phyloP scores from a whole-genome alignment of 2,888 invertebrate species.

The Drosophila basisetae region DNA sequence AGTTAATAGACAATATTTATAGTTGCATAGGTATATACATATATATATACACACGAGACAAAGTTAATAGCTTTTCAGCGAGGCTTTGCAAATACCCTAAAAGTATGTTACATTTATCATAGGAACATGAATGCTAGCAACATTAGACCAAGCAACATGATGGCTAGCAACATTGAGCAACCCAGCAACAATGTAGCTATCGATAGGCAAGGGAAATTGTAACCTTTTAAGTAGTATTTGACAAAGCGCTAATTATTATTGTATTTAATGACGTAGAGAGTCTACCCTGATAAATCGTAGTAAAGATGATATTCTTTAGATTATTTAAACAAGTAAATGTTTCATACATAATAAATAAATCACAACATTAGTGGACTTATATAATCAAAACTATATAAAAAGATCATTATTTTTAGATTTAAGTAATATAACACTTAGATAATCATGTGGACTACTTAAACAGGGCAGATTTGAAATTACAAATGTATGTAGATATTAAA shows the following conservation, averaged over 20 bases:
- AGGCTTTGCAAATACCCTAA: slow-evolving; percentile 10
- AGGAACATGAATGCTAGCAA: slow-evolving; percentile 15
- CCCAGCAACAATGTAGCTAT: slow-evolving; percentile 26
- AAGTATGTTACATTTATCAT: slow-evolving; percentile 43
- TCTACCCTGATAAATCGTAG: background rate
- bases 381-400: slow-evolving; percentile 2
- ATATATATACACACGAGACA: background rate
- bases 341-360: background rate
- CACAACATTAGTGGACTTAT: slow-evolving; percentile 8
- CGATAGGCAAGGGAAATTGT: background rate
- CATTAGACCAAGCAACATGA: slow-evolving; percentile 29
- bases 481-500: slow-evolving; percentile 6
- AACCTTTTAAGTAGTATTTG: background rate
- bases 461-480: slow-evolving; percentile 11
- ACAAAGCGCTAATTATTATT: background rate
- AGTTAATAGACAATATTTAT: slow-evolving; percentile 33
- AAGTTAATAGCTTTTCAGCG: no score
- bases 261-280: slow-evolving; percentile 1
- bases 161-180: slow-evolving; percentile 12
- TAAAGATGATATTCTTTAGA: background rate
- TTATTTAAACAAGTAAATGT: background rate
- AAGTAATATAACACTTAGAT: slow-evolving; percentile 18
- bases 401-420: slow-evolving; percentile 13
- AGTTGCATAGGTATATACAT: background rate
- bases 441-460: slow-evolving; percentile 11